Conservation (phyloP, 2,888 invertebrate genomes). For the Drosophila recens region DNA sequence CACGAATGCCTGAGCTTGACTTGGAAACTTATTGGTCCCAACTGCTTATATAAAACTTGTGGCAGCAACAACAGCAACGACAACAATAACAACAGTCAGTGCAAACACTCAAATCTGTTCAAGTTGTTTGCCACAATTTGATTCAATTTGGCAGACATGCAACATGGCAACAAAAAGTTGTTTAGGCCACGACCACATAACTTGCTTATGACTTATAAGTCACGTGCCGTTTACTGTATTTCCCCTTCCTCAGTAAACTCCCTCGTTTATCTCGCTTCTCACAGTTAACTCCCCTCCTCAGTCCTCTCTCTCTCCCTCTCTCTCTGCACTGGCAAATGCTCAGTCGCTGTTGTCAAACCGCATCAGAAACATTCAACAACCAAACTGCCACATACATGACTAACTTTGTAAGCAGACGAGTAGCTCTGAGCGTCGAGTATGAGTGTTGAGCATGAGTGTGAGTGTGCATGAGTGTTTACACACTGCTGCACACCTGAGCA, state of each 20-base stretch:
- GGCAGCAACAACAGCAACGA: conserved; percentile 26
- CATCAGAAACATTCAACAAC: conserved; percentile 62
- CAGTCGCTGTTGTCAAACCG: conserved; percentile 63
- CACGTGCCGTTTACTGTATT: conserved; percentile 57
- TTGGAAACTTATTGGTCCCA: conserved; percentile 52
- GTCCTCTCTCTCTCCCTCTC: too few species aligned
- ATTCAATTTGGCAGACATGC: conserved; percentile 72
- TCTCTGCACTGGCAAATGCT: background rate
- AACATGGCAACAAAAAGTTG: conserved; percentile 62
- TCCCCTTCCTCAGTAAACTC: background rate
- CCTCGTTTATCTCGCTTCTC: conserved; percentile 15
- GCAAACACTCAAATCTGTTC: conserved; percentile 68
- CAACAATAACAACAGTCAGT: conserved; percentile 20
- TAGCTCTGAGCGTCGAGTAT: conserved; percentile 16
- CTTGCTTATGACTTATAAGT: conserved; percentile 71
- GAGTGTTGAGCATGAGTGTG: background rate
- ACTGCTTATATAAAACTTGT: conserved; percentile 53
- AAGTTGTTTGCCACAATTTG: conserved; percentile 74
- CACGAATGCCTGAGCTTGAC: conserved; percentile 41
- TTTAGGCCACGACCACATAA: conserved; percentile 59
- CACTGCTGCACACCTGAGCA: conserved; percentile 44
- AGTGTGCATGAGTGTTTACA: conserved; percentile 23
- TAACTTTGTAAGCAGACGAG: conserved; percentile 49
- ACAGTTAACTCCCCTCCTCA: background rate
- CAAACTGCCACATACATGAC: conserved; percentile 58